Evolutionary conservation across 1,140 invertebrate genomes (phyloP).

Genomic region (Cotesia chilonis): DNA sequence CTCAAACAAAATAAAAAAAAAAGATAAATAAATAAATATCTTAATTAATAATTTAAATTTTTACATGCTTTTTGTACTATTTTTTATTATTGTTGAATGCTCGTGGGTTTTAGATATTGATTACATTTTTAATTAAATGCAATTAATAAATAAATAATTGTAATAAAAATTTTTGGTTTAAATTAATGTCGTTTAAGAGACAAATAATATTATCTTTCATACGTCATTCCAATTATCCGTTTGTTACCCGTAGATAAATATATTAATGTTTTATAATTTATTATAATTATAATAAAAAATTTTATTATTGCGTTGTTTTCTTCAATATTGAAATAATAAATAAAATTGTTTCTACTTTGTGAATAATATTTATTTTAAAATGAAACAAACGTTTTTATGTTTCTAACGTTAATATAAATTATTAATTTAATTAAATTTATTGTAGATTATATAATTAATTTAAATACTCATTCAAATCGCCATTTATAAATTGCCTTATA

Average conservation of each 20-base stretch:
- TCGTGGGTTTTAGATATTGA: constrained; percentile 7
- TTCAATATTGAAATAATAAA: no score
- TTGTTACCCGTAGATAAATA: no score
- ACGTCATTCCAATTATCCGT: no score
- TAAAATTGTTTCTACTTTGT: no score
- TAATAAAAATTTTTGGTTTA: no score
- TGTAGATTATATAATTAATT: not conserved
- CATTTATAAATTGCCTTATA: constrained; percentile 39
- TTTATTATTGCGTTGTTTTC: no score
- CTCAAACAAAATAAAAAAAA: constrained; percentile 11
- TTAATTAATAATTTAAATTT: constrained; percentile 33
- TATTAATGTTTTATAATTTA: not conserved
- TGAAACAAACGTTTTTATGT: not conserved
- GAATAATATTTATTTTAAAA: no score
- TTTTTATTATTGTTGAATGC: constrained; percentile 25
- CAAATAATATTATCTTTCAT: no score
- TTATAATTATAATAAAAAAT: no score
- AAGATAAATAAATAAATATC: constrained; percentile 7
- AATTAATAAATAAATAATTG: no score
- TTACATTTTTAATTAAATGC: constrained; percentile 8
- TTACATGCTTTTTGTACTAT: constrained; percentile 38
- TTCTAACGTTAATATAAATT: not conserved
- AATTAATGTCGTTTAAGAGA: no score
- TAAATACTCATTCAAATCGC: constrained; percentile 23
- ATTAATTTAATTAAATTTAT: no score